A percentile compares a stretch with the other conserved stretches of the same genome.
Evolutionary conservation across 2,888 invertebrate genomes (phyloP).

Genomic region (Cephus rjabovi): DNA sequence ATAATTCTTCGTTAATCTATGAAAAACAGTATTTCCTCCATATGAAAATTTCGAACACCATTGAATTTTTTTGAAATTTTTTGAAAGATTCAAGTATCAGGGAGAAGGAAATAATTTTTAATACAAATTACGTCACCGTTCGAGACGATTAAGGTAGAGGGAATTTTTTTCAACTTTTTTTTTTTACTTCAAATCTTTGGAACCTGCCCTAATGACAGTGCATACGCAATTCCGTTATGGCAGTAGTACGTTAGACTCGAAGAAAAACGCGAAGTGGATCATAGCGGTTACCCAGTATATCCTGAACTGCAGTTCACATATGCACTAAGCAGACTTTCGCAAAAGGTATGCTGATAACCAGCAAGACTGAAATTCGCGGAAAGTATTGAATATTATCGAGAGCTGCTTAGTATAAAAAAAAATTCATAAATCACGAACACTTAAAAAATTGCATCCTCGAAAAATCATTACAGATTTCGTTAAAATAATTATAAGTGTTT

Average conservation of each 20-base stretch:
- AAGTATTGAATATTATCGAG: background rate
- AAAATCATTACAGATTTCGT: background rate
- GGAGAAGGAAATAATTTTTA: background rate
- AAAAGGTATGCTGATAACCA: background rate
- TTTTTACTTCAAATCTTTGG: no score
- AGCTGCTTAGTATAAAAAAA: background rate
- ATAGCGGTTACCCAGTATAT: constrained; percentile 1
- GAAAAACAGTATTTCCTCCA: background rate
- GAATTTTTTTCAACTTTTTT: no score
- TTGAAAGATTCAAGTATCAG: background rate
- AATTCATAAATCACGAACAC: background rate
- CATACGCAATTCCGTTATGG: background rate
- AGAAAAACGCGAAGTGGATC: background rate
- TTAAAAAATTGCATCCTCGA: background rate
- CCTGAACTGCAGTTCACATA: background rate
- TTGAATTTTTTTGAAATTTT: background rate
- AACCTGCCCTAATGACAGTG: background rate
- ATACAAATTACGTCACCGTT: no score
- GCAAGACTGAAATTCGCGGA: background rate
- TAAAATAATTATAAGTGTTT: background rate
- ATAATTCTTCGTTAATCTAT: background rate
- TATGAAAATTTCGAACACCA: background rate
- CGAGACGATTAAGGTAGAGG: no score
- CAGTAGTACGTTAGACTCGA: background rate
- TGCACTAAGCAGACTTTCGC: background rate